Percentiles rank a stretch among this genome's conserved stretches.
Conservation (phyloP, 2,113 vertebrate species). For the Fulica atra region DNA sequence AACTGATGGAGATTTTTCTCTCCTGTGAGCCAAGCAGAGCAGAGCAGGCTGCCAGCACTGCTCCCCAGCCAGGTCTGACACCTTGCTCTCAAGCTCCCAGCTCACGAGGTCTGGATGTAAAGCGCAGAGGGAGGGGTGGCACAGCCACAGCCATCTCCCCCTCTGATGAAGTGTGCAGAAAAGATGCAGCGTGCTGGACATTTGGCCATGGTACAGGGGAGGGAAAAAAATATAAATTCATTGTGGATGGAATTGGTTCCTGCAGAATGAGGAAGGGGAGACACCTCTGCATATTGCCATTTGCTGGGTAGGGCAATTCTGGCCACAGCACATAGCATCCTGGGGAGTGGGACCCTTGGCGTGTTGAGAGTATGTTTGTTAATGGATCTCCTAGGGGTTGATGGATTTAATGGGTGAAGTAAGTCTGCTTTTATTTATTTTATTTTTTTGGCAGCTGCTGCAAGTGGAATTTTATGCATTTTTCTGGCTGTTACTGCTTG, state of each 20-base stretch:
- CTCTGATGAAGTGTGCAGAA: constrained; percentile 29
- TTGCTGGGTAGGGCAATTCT: background rate
- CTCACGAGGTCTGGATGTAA: background rate
- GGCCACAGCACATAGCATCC: background rate
- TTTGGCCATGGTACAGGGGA: background rate
- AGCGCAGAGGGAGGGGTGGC: background rate
- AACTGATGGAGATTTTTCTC: background rate
- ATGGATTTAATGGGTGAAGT: constrained; percentile 59
- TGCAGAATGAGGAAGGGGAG: background rate
- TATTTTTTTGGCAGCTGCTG: constrained; percentile 53
- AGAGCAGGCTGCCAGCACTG: constrained; percentile 25
- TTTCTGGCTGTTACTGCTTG: constrained; percentile 61
- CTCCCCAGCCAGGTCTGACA: constrained; percentile 42
- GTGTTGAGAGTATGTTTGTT: background rate
- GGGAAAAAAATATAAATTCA: background rate
- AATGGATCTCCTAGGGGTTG: constrained; percentile 13
- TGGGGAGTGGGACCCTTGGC: constrained; percentile 37
- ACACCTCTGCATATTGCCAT: background rate
- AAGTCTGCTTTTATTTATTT: constrained; percentile 55
- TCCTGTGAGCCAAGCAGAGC: background rate
- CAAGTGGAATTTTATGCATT: constrained; percentile 59
- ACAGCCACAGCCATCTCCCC: background rate
- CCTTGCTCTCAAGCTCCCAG: background rate
- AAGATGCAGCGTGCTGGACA: background rate
- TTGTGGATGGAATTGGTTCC: background rate